Percentiles rank a stretch among this genome's conserved stretches.
Conservation (phyloP, 2,797 vertebrate genomes). For the Odontamblyopus rebecca region DNA sequence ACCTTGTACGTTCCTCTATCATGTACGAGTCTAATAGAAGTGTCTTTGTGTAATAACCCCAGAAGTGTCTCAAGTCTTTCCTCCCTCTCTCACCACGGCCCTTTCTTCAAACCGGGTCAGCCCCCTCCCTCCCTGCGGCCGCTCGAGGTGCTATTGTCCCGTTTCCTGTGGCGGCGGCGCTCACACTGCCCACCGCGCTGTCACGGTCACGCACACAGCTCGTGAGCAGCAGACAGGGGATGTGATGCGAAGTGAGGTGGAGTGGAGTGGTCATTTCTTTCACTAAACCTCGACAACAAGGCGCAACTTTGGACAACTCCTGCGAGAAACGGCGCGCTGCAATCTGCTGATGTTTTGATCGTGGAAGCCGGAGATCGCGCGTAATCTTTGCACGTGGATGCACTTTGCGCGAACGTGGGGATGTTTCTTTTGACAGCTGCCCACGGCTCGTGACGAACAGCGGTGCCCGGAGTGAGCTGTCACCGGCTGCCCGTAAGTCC, state of each 20-base stretch:
- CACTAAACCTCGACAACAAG: not conserved
- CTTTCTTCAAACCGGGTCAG: slow-evolving; percentile 20
- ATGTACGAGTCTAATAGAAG: not conserved
- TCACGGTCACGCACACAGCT: slow-evolving; percentile 14
- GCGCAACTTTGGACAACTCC: not conserved
- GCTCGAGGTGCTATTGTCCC: slow-evolving; percentile 70
- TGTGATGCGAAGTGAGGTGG: slow-evolving; percentile 5
- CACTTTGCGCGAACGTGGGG: slow-evolving; percentile 9
- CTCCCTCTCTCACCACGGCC: slow-evolving; percentile 23
- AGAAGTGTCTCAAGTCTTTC: slow-evolving; percentile 4
- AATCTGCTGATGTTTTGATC: not conserved
- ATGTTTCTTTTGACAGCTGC: slow-evolving; percentile 58
- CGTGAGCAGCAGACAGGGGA: slow-evolving; percentile 24
- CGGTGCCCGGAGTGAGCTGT: slow-evolving; percentile 57
- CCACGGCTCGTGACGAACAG: slow-evolving; percentile 37
- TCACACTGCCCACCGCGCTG: slow-evolving; percentile 11
- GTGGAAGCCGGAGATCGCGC: not conserved
- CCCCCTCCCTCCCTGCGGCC: slow-evolving; percentile 12
- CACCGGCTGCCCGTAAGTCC: slow-evolving; percentile 51
- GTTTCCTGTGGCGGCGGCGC: slow-evolving; percentile 62
- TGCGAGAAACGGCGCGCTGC: not conserved
- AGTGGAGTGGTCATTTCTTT: slow-evolving; percentile 12
- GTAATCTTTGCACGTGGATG: not conserved
- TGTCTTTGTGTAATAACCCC: not conserved
- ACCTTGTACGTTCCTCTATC: not conserved